Conservation (phyloP, 2,888 invertebrate genomes). For the Branchellion lobata region DNA sequence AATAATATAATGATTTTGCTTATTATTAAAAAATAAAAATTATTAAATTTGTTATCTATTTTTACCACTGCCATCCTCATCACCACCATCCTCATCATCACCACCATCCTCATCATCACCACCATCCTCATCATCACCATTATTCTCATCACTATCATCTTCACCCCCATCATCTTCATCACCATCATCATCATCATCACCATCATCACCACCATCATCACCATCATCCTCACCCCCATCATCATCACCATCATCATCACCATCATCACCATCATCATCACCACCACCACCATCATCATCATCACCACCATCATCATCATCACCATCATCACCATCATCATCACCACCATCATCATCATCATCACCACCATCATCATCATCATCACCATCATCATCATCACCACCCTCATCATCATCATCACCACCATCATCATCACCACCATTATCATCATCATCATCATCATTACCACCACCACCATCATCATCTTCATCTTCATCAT, state of each 20-base stretch:
- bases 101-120: too few relatives aligned
- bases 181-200: slow-evolving; percentile 13
- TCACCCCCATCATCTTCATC: too few relatives aligned
- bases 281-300: slow-evolving; percentile 19
- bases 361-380: not conserved
- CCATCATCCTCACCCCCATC: not conserved
- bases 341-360: slow-evolving; percentile 19
- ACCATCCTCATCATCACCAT: too few relatives aligned
- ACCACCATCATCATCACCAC: not conserved
- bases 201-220: slow-evolving; percentile 10
- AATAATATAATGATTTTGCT: too few relatives aligned
- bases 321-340: slow-evolving; percentile 34
- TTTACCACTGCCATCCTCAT: too few relatives aligned
- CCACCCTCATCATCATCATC: not conserved
- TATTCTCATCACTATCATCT: too few relatives aligned
- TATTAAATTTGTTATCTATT: too few relatives aligned
- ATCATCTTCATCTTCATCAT: not conserved
- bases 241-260: too few relatives aligned
- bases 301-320: slow-evolving; percentile 36
- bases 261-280: slow-evolving; percentile 24
- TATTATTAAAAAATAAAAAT: too few relatives aligned
- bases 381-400: not conserved
- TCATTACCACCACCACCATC: not conserved
- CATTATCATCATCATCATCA: not conserved
- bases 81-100: too few relatives aligned